These are phyloP conservation scores for Helleia helle DNA, from an alignment of 2,888 invertebrate genomes.

Conservation along the genomic window DNA sequence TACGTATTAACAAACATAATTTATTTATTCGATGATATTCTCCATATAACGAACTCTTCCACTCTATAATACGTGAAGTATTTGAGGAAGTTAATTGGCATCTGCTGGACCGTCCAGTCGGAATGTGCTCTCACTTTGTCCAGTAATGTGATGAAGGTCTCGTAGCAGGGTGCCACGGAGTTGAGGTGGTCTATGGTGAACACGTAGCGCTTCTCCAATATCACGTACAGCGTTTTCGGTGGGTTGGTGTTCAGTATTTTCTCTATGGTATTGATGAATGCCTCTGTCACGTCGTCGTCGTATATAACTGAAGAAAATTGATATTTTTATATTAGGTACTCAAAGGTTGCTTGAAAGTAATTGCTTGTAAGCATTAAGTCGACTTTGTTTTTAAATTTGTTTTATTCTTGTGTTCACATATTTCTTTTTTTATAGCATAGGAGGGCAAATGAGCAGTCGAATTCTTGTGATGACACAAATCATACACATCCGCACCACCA, in stretches of 20 bases:
- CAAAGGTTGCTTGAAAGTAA: too few species aligned
- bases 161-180: conserved; percentile 89
- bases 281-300: conserved; percentile 86
- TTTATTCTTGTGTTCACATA: too few species aligned
- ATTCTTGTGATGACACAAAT: too few species aligned
- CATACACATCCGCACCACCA: too few species aligned
- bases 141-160: conserved; percentile 81
- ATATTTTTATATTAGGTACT: neutral
- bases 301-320: conserved; percentile 84
- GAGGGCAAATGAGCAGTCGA: too few species aligned
- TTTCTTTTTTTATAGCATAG: too few species aligned
- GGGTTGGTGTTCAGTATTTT: conserved; percentile 76
- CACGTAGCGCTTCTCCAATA: conserved; percentile 89
- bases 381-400: too few species aligned
- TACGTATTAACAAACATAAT: conserved; percentile 34
- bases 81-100: conserved; percentile 82
- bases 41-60: conserved; percentile 84
- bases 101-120: conserved; percentile 74
- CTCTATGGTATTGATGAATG: conserved; percentile 82
- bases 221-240: conserved; percentile 80
- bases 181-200: conserved; percentile 88
- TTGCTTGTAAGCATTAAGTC: too few species aligned
- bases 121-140: conserved; percentile 60
- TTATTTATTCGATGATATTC: conserved; percentile 61
- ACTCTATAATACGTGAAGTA: conserved; percentile 88